These are phyloP conservation scores for Melanerpes formicivorus DNA, from an alignment of 2,113 vertebrate genomes.

Conservation along the genomic window DNA sequence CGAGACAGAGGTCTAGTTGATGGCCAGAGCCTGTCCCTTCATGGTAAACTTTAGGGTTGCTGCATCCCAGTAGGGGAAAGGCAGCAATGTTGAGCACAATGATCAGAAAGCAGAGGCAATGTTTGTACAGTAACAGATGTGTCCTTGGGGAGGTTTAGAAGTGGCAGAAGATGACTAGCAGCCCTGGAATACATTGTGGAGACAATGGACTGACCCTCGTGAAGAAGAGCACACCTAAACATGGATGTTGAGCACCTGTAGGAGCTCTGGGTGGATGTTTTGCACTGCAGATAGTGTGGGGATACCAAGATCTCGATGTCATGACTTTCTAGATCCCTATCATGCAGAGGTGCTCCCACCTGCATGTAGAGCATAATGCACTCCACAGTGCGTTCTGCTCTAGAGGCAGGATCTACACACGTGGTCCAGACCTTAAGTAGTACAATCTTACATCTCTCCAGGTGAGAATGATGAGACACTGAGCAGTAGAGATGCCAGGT, in stretches of 20 bases:
- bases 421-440: background rate
- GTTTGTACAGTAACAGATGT: background rate
- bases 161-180: background rate
- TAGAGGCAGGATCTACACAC: background rate
- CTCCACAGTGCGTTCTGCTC: background rate
- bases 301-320: background rate
- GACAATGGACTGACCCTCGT: background rate
- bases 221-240: background rate
- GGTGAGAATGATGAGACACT: background rate
- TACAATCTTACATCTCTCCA: background rate
- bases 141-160: background rate
- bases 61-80: background rate
- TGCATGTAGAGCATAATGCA: background rate
- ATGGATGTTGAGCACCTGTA: background rate
- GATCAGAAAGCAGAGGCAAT: background rate
- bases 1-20: fast-evolving
- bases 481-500: background rate
- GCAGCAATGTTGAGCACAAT: fast-evolving
- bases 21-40: background rate
- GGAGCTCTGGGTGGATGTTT: background rate
- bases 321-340: background rate
- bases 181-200: background rate
- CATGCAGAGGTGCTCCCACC: background rate
- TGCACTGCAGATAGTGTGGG: background rate
- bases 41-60: background rate